Conservation (phyloP, 2,888 invertebrate species). For the Anthrax anthrax region DNA sequence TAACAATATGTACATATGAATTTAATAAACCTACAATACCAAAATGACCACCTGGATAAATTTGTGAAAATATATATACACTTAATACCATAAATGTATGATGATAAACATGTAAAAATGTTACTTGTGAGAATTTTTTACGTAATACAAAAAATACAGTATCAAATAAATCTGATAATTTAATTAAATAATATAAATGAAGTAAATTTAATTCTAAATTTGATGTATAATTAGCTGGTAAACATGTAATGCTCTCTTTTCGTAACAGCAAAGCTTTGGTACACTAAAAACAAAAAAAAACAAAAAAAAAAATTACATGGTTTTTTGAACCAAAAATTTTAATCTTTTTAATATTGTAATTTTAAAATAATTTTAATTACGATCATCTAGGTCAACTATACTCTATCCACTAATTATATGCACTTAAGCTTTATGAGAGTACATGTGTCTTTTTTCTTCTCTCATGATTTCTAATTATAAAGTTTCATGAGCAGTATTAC, state of each 20-base stretch:
- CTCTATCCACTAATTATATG: too few species aligned
- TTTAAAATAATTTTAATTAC: too few species aligned
- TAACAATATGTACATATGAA: conserved; percentile 58
- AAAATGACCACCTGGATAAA: conserved; percentile 49
- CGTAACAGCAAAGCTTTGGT: too few species aligned
- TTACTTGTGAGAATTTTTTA: conserved; percentile 51
- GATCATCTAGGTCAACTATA: too few species aligned
- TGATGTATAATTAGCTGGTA: not conserved
- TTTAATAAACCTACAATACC: conserved; percentile 52
- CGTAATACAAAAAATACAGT: conserved; percentile 56
- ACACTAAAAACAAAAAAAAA: not conserved
- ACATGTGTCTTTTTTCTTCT: too few species aligned
- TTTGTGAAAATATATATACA: conserved; percentile 43
- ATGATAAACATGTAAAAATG: conserved; percentile 56
- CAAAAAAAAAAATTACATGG: too few species aligned
- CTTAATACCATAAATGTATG: conserved; percentile 53
- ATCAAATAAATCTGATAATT: conserved; percentile 48
- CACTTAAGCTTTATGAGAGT: too few species aligned
- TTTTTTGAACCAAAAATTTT: too few species aligned
- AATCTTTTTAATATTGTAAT: too few species aligned
- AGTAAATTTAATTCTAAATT: not conserved
- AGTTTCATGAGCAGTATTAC: too few species aligned
- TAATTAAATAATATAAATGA: conserved; percentile 38
- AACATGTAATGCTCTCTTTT: not conserved
- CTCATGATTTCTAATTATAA: too few species aligned